Percentiles rank a stretch among this genome's conserved stretches.
These are phyloP conservation scores for Anhinga anhinga DNA, from an alignment of 2,113 vertebrate genomes.

Conservation along the genomic window DNA sequence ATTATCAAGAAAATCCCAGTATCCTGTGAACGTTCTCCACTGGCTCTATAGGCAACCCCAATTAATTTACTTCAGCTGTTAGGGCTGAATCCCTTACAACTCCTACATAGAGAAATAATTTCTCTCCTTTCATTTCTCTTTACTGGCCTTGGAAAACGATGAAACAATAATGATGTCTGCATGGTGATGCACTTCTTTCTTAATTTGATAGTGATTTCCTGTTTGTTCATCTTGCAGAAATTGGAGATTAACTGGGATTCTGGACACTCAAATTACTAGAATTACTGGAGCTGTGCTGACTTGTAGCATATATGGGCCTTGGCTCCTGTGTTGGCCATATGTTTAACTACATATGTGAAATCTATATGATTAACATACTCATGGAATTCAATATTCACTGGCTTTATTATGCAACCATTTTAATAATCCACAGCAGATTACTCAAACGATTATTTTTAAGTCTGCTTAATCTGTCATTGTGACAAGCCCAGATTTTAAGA, in stretches of 20 bases:
- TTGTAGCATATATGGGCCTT: neutral
- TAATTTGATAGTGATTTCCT: neutral
- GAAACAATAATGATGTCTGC: constrained; percentile 12
- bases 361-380: neutral
- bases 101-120: neutral
- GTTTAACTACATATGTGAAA: neutral
- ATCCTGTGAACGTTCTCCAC: neutral
- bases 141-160: constrained; percentile 19
- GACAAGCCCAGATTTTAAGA: constrained; percentile 30
- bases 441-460: constrained; percentile 25
- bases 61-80: constrained; percentile 27
- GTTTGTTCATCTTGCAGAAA: neutral
- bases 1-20: neutral
- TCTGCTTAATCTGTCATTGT: constrained; percentile 18
- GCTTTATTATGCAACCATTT: neutral
- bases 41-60: constrained; percentile 16
- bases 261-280: neutral
- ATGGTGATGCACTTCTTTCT: neutral
- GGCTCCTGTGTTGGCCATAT: neutral
- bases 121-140: constrained; percentile 29
- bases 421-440: neutral
- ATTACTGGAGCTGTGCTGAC: neutral
- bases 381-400: neutral
- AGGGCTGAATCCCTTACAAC: neutral
- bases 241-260: neutral